Evolutionary conservation across 1,140 invertebrate species (phyloP), one percentile per base, ranked within the genome.

Genomic region (Armadillidium nasatum): DNA sequence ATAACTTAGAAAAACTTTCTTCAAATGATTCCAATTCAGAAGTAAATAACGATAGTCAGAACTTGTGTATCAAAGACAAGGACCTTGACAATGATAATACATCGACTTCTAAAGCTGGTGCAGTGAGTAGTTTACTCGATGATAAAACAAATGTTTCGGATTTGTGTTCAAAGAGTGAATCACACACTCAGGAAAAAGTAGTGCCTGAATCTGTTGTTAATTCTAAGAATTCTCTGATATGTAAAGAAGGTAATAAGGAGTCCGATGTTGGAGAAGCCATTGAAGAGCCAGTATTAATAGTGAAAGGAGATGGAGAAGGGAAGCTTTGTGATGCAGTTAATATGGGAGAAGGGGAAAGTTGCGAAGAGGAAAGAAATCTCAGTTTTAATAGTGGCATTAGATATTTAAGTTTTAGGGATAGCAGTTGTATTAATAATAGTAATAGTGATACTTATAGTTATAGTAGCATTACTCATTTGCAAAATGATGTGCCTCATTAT

Each of bases 271-370:
- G 60, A 50, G 75, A 92, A 82, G 88, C 87, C 77, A 89, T 93
- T 71, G 89, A 89, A 83, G 91, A 93, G 83, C 89, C 89, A 7
- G 86, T 91, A 0, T 88, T 92, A 86, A 88, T 88, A 82, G 87
- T 93, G 81, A 88, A 87, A 80, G 92, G 92, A 2, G 88, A 90
- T 82, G 92, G 87, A 75, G 87, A 86, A 66, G 92, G 91, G 15
- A 85, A 83, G 23, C 89, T 90, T n/a, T 91, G 90, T 82, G 86
- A 89, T 33, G 89, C 89, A 11, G 90, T 90, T 3, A 91, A 91
- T 84, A 87, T 80, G 21, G 33, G 33, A 33, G 33, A 33, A 33
- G 33, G 33, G 33, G 33, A 33, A 6, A 33, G 33, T 33, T 33
- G 33, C 6, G 50, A 60, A 15, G 50, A 19, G 19, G 50, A 60